A percentile compares a stretch with the other conserved stretches of the same genome.
These are phyloP conservation scores for Numenius arquata DNA, from an alignment of 2,113 vertebrate genomes.

Conservation along the genomic window DNA sequence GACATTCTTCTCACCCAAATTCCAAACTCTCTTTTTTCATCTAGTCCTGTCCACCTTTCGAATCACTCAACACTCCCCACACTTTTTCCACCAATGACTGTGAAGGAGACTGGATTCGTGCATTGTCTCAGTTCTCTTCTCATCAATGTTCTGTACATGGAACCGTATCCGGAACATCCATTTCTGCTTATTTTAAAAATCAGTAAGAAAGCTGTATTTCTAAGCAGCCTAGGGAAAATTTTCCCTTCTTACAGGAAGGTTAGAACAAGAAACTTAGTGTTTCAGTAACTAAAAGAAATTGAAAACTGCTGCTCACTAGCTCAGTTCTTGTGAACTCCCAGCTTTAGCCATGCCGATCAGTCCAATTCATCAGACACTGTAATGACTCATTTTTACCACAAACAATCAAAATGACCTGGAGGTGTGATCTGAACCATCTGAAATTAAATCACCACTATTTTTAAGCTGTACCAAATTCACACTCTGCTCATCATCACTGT, in stretches of 20 bases:
- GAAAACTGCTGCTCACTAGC: neutral
- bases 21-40: neutral
- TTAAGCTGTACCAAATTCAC: neutral
- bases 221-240: neutral
- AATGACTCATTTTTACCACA: neutral
- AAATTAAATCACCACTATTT: neutral
- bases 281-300: neutral
- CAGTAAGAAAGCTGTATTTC: slow-evolving; percentile 9
- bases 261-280: neutral
- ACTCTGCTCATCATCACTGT: neutral
- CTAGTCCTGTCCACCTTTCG: neutral
- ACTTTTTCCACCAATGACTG: neutral
- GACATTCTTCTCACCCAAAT: neutral
- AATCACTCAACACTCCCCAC: neutral
- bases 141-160: neutral
- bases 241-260: neutral
- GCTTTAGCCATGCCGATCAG: neutral
- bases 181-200: slow-evolving; percentile 10
- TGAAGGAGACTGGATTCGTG: too few relatives aligned
- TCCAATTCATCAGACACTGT: neutral
- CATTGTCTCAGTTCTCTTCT: neutral
- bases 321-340: neutral
- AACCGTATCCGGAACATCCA: neutral
- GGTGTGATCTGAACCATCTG: neutral
- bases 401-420: neutral